Evolutionary conservation across 2,797 vertebrate genomes (phyloP), one percentile per base, ranked within the genome.

Genomic region (Alosa sapidissima): DNA sequence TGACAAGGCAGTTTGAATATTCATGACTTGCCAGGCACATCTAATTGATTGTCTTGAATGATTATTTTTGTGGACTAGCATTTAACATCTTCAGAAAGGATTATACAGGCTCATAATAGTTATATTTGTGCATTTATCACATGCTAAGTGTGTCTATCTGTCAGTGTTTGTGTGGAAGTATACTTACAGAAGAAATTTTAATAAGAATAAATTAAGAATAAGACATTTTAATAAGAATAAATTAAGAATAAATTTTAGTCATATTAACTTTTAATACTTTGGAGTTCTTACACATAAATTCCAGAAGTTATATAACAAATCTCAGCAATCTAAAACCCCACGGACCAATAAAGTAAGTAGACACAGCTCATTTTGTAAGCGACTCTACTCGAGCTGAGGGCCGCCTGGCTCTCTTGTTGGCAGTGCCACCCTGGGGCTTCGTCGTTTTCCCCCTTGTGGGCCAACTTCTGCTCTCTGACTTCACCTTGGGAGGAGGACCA

Each of bases 31-130:
- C 33, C 68, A 75, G 68, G 33, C 68, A 6, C 68, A 41, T 75
- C 33, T 75, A 75, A 75, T 75, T 75, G 68, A 11, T 75, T 75
- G 68, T 36, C 68, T 14, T 75, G 68, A 75, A 75, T 41, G 68
- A 75, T 75, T 75, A 2, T 75, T 72, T 45, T 75, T 41, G 14
- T 75, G 2, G 36, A 6, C 11, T 45, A 41, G 13, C 13, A 41
- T 75, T 75, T 36, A 75, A 41, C 68, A 75, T 75, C 33, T 36
- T 75, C 68, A 75, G 36, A 41, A 75, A 75, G 41, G 24, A 75
- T 75, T 33, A 45, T 33, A 19, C 68, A 75, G 33, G 41, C 68
- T 36, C 33, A 41, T 75, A 75, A 75, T 75, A 19, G 24, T 41
- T 41, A 33, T 41, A 75, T 75, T 75, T 75, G 33, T 41, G 68